These are phyloP conservation scores for Xiphophorus maculatus DNA, from an alignment of 2,113 vertebrate species.

Conservation along the genomic window DNA sequence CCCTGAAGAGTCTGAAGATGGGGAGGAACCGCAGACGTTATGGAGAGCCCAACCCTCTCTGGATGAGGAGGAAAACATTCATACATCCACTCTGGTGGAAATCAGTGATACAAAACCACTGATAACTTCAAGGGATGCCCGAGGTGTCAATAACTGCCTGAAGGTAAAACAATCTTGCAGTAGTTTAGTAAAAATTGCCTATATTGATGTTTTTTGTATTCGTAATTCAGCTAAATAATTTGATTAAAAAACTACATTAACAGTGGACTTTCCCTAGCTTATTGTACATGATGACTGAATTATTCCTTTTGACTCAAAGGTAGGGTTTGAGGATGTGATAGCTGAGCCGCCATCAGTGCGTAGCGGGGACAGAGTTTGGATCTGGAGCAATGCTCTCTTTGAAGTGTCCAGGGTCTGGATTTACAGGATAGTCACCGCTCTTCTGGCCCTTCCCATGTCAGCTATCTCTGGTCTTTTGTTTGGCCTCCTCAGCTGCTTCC, in stretches of 20 bases:
- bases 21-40: conserved; percentile 55
- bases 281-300: not conserved
- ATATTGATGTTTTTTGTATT: not conserved
- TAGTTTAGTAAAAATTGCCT: not conserved
- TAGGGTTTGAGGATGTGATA: conserved; percentile 83
- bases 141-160: conserved; percentile 79
- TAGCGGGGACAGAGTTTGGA: conserved; percentile 81
- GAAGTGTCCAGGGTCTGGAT: conserved; percentile 80
- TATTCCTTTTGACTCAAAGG: conserved; percentile 59
- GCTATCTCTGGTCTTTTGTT: conserved; percentile 76
- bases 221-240: not conserved
- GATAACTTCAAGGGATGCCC: conserved; percentile 76
- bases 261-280: conserved; percentile 13
- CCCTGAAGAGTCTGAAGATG: conserved; percentile 62
- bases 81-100: conserved; percentile 71
- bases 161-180: conserved; percentile 71
- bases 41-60: conserved; percentile 71
- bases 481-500: conserved; percentile 77
- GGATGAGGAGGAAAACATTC: conserved; percentile 75
- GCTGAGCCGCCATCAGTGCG: conserved; percentile 78
- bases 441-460: conserved; percentile 77
- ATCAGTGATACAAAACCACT: conserved; percentile 80
- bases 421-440: conserved; percentile 75
- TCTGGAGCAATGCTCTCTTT: conserved; percentile 83
- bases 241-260: not conserved